These are phyloP conservation scores for Ylistrum balloti DNA, from an alignment of 1,140 invertebrate species.

Conservation along the genomic window DNA sequence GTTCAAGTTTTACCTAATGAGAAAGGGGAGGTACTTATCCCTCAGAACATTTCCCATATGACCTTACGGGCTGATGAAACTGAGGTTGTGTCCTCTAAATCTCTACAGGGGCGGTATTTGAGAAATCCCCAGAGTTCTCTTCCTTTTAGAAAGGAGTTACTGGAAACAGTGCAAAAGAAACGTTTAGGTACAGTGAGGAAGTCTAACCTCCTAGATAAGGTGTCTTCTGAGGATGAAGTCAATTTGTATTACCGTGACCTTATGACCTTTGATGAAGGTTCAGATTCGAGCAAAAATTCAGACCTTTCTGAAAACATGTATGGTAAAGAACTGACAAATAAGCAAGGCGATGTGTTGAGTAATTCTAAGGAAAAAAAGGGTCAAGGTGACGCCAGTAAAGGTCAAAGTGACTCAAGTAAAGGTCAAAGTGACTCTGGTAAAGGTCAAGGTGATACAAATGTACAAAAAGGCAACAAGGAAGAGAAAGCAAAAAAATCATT, in stretches of 20 bases:
- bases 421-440: no score
- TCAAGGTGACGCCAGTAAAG: no score
- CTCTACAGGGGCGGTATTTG: not conserved
- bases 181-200: slow-evolving; percentile 1
- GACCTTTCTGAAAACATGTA: not conserved
- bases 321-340: not conserved
- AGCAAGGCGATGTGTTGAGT: not conserved
- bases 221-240: slow-evolving; percentile 45
- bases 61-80: not conserved
- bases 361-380: no score
- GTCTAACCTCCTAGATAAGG: not conserved
- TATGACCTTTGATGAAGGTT: slow-evolving; percentile 43
- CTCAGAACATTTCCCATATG: not conserved
- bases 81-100: not conserved
- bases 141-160: not conserved
- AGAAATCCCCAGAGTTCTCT: not conserved
- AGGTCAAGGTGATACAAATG: not conserved
- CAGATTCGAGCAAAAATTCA: slow-evolving; percentile 27
- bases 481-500: slow-evolving; percentile 23
- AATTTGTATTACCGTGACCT: slow-evolving; percentile 49
- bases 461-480: slow-evolving; percentile 44
- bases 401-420: no score
- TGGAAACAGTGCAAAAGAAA: slow-evolving; percentile 21
- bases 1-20: not conserved
- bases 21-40: not conserved